phyloP scores from a whole-genome alignment of 2,888 invertebrate species.

The Oconnorella tubifera region DNA sequence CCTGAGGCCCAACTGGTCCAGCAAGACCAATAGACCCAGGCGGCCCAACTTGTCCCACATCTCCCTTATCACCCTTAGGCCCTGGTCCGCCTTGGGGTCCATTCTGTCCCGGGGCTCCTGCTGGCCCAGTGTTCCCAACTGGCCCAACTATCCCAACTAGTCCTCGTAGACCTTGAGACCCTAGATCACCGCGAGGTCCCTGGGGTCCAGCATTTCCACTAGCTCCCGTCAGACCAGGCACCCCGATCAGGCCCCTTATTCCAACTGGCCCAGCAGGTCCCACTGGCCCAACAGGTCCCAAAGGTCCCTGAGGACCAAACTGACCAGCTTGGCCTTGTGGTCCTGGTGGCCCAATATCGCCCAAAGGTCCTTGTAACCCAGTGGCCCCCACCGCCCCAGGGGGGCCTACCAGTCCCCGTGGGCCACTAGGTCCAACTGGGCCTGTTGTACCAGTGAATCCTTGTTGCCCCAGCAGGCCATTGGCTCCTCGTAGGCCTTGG shows the following conservation, averaged over 20 bases:
- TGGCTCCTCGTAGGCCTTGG: slow-evolving; percentile 7
- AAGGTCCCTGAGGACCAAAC: slow-evolving; percentile 7
- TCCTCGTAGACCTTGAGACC: slow-evolving; percentile 4
- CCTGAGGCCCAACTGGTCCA: background rate
- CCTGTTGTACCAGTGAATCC: slow-evolving; percentile 5
- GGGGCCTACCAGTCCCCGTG: slow-evolving; percentile 17
- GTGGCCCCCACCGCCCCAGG: slow-evolving; percentile 21
- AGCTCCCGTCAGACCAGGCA: slow-evolving; percentile 4
- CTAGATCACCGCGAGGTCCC: slow-evolving; percentile 3
- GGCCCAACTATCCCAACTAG: slow-evolving; percentile 15
- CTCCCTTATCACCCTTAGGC: slow-evolving; percentile 3
- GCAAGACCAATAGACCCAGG: background rate
- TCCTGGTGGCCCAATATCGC: slow-evolving; percentile 23
- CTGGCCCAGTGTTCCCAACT: slow-evolving; percentile 6
- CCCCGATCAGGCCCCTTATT: slow-evolving; percentile 16
- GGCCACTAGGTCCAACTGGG: slow-evolving; percentile 5
- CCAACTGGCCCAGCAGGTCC: background rate
- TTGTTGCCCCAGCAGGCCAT: background rate
- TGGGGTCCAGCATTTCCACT: slow-evolving; percentile 16
- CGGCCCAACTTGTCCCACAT: background rate
- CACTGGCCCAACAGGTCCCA: slow-evolving; percentile 10
- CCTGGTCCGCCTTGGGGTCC: slow-evolving; percentile 10
- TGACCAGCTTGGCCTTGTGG: slow-evolving; percentile 11
- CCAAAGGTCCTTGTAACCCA: slow-evolving; percentile 23
- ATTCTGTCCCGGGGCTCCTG: slow-evolving; percentile 12